Evolutionary conservation across 1,140 invertebrate genomes (phyloP).

Genomic region (Cotesia typhae): DNA sequence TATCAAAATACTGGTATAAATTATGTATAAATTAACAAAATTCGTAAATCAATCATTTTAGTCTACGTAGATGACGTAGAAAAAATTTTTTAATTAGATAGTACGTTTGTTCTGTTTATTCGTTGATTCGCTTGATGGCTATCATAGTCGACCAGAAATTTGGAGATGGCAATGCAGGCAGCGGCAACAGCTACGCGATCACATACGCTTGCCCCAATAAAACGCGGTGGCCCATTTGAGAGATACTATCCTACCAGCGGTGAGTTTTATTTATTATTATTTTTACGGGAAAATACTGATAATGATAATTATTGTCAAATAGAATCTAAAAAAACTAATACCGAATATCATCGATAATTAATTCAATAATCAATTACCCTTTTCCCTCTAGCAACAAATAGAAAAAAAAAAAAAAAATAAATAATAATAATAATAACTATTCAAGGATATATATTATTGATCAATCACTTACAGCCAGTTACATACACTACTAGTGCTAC

Average conservation of each 20-base stretch:
- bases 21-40: no score
- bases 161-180: slow-evolving; percentile 75
- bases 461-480: no score
- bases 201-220: slow-evolving; percentile 77
- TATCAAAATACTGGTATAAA: no score
- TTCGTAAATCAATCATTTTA: no score
- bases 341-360: no score
- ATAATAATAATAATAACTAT: no score
- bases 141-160: slow-evolving; percentile 64
- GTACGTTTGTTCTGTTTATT: slow-evolving; percentile 64
- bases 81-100: slow-evolving; percentile 53
- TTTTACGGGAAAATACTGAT: slow-evolving; percentile 47
- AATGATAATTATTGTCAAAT: neutral
- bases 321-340: neutral
- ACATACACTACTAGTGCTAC: no score
- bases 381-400: no score
- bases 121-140: slow-evolving; percentile 65
- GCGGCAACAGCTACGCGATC: slow-evolving; percentile 74
- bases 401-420: no score
- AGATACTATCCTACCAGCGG: slow-evolving; percentile 84
- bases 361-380: no score
- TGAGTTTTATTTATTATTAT: slow-evolving; percentile 68
- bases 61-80: slow-evolving; percentile 27
- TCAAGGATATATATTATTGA: no score
- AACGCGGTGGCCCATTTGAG: slow-evolving; percentile 76